phyloP scores from a whole-genome alignment of 1,140 invertebrate genomes.

The Monochamus saltuarius region DNA sequence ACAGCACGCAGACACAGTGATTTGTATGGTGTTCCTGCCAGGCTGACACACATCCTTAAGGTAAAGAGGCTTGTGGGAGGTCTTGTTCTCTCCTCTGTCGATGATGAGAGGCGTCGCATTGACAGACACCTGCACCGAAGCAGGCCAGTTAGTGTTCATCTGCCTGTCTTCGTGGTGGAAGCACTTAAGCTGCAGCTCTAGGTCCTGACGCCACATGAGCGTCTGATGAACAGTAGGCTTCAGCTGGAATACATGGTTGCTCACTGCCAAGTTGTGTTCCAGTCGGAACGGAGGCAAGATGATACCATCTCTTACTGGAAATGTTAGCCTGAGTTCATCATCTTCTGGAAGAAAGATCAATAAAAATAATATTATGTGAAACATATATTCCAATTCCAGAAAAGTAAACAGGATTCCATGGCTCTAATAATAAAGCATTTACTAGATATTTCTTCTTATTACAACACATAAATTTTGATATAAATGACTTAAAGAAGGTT shows the following conservation, averaged over 20 bases:
- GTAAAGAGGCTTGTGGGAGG: slow-evolving; percentile 92
- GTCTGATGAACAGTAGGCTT: slow-evolving; percentile 94
- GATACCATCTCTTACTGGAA: slow-evolving; percentile 93
- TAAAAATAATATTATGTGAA: slow-evolving; percentile 11
- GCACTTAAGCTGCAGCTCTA: slow-evolving; percentile 77
- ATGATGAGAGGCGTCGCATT: slow-evolving; percentile 89
- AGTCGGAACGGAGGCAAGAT: slow-evolving; percentile 92
- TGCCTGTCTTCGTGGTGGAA: slow-evolving; percentile 95
- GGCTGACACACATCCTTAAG: slow-evolving; percentile 94
- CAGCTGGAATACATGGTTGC: slow-evolving; percentile 95
- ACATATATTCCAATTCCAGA: neutral
- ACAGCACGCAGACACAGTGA: slow-evolving; percentile 94
- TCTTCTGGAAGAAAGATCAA: slow-evolving; percentile 64
- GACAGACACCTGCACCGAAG: slow-evolving; percentile 83
- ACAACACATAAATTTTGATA: too few relatives aligned
- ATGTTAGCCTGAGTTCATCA: slow-evolving; percentile 91
- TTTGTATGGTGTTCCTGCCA: slow-evolving; percentile 93
- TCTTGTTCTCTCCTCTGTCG: slow-evolving; percentile 90
- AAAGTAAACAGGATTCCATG: neutral
- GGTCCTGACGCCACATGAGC: slow-evolving; percentile 83
- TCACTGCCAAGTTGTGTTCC: slow-evolving; percentile 94
- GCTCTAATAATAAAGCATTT: too few relatives aligned
- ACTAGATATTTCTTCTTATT: too few relatives aligned
- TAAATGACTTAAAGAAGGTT: too few relatives aligned
- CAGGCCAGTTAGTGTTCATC: slow-evolving; percentile 97